Conservation (phyloP, 2,888 invertebrate species). For the Trachelus stipa region DNA sequence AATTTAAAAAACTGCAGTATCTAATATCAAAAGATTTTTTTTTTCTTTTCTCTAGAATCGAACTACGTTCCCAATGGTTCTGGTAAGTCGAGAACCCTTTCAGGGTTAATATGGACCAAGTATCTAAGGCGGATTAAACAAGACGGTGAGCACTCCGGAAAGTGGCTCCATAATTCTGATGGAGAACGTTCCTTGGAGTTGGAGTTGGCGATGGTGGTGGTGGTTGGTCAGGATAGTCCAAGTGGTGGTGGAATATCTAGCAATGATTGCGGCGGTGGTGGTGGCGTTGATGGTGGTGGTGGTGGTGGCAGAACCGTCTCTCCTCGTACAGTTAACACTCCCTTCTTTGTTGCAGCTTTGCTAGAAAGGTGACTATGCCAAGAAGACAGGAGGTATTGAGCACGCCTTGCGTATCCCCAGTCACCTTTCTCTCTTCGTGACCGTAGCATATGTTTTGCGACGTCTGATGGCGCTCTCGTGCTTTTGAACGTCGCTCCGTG, state of each 20-base stretch:
- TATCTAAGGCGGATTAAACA: neutral
- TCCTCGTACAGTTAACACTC: slow-evolving; percentile 39
- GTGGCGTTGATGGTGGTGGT: slow-evolving; percentile 2
- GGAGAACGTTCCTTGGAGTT: slow-evolving; percentile 1
- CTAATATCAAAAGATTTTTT: neutral
- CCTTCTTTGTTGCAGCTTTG: slow-evolving; percentile 55
- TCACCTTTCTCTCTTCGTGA: slow-evolving; percentile 66
- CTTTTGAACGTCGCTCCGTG: slow-evolving; percentile 37
- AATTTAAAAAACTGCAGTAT: neutral
- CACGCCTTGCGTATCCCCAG: slow-evolving; percentile 56
- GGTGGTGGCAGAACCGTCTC: slow-evolving; percentile 19
- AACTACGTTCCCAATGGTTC: neutral
- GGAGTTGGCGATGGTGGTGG: slow-evolving; percentile 20
- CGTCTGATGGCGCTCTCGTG: slow-evolving; percentile 36
- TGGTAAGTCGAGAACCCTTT: slow-evolving; percentile 7
- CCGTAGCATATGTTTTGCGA: slow-evolving; percentile 63
- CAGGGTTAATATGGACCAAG: slow-evolving; percentile 1
- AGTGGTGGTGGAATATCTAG: neutral
- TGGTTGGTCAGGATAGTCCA: slow-evolving; percentile 6
- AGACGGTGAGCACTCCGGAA: neutral
- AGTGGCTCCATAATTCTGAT: neutral
- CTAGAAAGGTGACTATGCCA: slow-evolving; percentile 64
- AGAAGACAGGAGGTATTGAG: slow-evolving; percentile 60
- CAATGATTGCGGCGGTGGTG: slow-evolving; percentile 22
- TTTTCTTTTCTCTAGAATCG: neutral